Conservation (phyloP, 2,797 vertebrate genomes). For the Poeciliopsis infans region DNA sequence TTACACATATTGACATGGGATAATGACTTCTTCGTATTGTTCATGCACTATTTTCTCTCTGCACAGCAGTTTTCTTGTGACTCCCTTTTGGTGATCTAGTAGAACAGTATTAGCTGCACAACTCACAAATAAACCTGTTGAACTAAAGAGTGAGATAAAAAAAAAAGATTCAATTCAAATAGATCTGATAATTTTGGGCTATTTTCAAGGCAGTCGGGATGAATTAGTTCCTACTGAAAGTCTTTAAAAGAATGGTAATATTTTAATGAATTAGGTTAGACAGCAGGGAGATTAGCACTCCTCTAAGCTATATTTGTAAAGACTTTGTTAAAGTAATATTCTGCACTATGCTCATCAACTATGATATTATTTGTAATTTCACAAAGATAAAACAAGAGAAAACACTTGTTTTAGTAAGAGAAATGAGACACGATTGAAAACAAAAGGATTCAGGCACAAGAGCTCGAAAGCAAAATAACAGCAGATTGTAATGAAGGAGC, state of each 20-base stretch:
- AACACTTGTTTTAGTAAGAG: constrained; percentile 19
- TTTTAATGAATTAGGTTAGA: not conserved
- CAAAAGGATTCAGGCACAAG: not conserved
- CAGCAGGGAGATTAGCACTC: not conserved
- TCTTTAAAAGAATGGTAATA: not conserved
- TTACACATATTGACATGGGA: not conserved
- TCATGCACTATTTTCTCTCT: not conserved
- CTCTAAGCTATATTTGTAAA: not conserved
- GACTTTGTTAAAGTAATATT: not conserved
- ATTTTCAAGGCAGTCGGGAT: not conserved
- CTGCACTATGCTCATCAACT: not conserved
- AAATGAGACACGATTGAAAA: not conserved
- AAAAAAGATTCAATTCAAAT: not conserved
- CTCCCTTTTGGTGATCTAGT: not conserved
- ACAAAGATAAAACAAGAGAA: constrained; percentile 3
- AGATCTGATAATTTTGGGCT: not conserved
- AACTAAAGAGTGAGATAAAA: not conserved
- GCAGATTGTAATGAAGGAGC: constrained; percentile 38
- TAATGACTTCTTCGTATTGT: not conserved
- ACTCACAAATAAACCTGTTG: not conserved
- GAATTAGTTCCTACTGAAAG: not conserved
- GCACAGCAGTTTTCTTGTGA: not conserved
- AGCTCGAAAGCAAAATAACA: constrained; percentile 37
- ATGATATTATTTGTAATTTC: not conserved
- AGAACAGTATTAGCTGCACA: not conserved